Base-by-base conservation (phyloP, 2,797 vertebrate species). In the Florisuga fusca region DNA sequence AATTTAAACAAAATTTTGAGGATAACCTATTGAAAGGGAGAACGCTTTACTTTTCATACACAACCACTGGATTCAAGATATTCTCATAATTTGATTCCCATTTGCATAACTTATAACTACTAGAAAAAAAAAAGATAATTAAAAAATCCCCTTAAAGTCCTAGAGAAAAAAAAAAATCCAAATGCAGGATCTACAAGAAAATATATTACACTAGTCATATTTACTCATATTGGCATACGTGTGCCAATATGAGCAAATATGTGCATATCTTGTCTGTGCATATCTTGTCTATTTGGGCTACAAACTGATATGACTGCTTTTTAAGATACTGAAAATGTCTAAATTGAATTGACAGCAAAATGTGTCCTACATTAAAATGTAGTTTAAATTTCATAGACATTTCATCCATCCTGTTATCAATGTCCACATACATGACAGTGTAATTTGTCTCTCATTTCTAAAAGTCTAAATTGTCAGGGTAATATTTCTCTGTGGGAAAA, bases 281-380 rank as follows among this genome's bases (percentile, higher is more conserved):
- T 62, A 29, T 80, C 27, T 84, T 46, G 81, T 93, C 68, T 95
- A 13, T 34, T 51, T 66, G 36, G 16, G 9, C 80, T 94, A 58
- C 15, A 81, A 62, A 93, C 84, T 85, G 2, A 50, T 76, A 45
- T 50, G n/a, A 74, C 18, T 45, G 7, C 33, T 66, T 8, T 84
- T 85, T 71, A 80, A 91, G 27, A 67, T 63, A 82, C 23, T 82
- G 53, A 80, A 62, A 29, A 57, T 43, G 18, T 78, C 21, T 89
- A 36, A 94, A 68, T 29, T 38, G 51, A 72, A 5, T 57, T 91
- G 77, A 88, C 76, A 94, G 20, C 25, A 73, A 75, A 95, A 90
- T 69, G 38, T 50, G 16, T 48, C 29, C 31, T 84, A 68, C 45
- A 63, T 84, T 76, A 84, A 73, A 25, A 55, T 74, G 43, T 62